phyloP scores from a whole-genome alignment of 2,797 vertebrate genomes.

The Pantherophis alleghaniensis region DNA sequence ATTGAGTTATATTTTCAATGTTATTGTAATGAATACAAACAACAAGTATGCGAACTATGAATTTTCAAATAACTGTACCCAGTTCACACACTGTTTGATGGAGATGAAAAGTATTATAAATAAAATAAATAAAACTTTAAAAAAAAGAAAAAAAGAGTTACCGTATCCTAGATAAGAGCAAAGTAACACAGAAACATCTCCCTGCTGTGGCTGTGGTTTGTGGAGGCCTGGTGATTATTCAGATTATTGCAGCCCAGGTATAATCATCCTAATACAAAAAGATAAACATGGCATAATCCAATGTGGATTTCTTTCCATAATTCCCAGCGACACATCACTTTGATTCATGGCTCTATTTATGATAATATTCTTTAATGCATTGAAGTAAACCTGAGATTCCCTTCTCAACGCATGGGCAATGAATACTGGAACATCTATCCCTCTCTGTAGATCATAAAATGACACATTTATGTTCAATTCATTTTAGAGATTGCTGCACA shows the following conservation, averaged over 20 bases:
- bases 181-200: neutral
- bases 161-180: neutral
- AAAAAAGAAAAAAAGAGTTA: neutral
- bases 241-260: neutral
- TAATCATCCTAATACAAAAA: neutral
- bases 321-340: neutral
- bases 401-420: neutral
- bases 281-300: neutral
- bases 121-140: too few species aligned
- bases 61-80: too few species aligned
- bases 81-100: too few species aligned
- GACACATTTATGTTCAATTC: conserved; percentile 5
- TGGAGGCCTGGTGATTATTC: neutral
- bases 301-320: neutral
- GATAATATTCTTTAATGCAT: neutral
- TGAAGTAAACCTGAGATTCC: neutral
- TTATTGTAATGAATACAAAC: too few species aligned
- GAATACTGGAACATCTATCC: neutral
- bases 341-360: neutral
- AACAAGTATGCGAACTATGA: too few species aligned
- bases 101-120: too few species aligned
- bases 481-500: neutral
- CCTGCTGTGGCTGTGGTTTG: neutral
- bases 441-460: neutral
- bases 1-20: too few species aligned